A percentile compares a stretch with the other conserved stretches of the same genome.
These are phyloP conservation scores for Mongoloraphidia duomilia DNA, from an alignment of 2,888 invertebrate species.

Conservation along the genomic window DNA sequence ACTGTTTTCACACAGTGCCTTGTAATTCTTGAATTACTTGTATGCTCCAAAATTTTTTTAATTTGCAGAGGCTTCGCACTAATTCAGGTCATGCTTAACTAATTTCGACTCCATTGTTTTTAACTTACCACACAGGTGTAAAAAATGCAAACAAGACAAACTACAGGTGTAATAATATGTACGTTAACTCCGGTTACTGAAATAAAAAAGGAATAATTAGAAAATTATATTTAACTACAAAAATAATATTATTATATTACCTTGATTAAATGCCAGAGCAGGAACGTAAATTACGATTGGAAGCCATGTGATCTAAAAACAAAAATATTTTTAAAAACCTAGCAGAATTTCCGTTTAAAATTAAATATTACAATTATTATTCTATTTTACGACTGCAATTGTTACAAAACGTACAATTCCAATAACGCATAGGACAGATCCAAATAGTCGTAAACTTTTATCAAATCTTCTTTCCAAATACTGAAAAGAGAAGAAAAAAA, in stretches of 20 bases:
- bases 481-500: slow-evolving; percentile 29
- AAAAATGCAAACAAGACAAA: slow-evolving; percentile 72
- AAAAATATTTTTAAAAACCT: slow-evolving; percentile 4
- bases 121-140: slow-evolving; percentile 66
- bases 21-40: no score
- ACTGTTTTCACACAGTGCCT: no score
- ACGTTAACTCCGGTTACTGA: slow-evolving; percentile 72
- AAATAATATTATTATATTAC: slow-evolving; percentile 33
- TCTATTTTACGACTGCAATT: background rate
- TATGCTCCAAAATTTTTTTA: no score
- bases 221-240: background rate
- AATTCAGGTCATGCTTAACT: no score
- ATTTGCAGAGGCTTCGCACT: no score
- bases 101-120: background rate
- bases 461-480: slow-evolving; percentile 60
- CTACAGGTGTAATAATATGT: slow-evolving; percentile 66
- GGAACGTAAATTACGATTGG: slow-evolving; percentile 34
- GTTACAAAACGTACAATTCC: slow-evolving; percentile 47
- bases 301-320: slow-evolving; percentile 54
- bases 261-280: slow-evolving; percentile 67
- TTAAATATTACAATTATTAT: background rate
- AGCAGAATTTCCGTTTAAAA: background rate
- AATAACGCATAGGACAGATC: slow-evolving; percentile 52
- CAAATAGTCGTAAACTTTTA: slow-evolving; percentile 51
- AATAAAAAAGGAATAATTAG: slow-evolving; percentile 19